These are phyloP conservation scores for Rhinogobius similis DNA, from an alignment of 2,113 vertebrate genomes.

Conservation along the genomic window DNA sequence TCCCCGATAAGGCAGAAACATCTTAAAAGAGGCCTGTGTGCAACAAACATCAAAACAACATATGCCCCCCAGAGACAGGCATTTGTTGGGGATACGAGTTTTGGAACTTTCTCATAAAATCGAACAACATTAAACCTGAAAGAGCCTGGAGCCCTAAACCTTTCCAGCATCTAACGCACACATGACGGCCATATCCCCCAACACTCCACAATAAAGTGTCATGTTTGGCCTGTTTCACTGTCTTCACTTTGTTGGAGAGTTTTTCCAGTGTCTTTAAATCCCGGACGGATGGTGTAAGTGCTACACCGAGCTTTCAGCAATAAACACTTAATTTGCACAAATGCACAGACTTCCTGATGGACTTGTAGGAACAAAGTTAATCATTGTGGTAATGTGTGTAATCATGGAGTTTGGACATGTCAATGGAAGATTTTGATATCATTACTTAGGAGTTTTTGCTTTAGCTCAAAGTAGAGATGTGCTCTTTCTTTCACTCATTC, in stretches of 20 bases:
- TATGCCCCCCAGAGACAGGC: constrained; percentile 56
- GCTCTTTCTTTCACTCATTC: too few relatives aligned
- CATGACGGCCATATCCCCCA: constrained; percentile 17
- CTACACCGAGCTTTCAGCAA: constrained; percentile 51
- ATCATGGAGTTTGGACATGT: neutral
- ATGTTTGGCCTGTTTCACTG: constrained; percentile 21
- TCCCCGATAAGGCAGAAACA: constrained; percentile 39
- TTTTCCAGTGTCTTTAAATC: constrained; percentile 52
- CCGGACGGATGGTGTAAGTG: constrained; percentile 64
- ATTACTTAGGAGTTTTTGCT: neutral
- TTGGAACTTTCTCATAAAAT: constrained; percentile 47
- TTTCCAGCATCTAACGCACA: constrained; percentile 4
- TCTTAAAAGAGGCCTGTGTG: constrained; percentile 34
- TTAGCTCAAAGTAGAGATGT: too few relatives aligned
- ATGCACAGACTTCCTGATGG: constrained; percentile 19
- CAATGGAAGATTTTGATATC: neutral
- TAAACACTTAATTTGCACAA: constrained; percentile 57
- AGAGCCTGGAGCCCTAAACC: constrained; percentile 5
- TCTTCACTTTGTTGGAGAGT: constrained; percentile 38
- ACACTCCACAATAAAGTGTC: constrained; percentile 30
- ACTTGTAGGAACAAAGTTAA: neutral
- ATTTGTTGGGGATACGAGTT: constrained; percentile 50
- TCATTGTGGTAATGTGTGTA: too few relatives aligned
- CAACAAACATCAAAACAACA: constrained; percentile 62
- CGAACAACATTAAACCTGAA: constrained; percentile 33